Evolutionary conservation across 2,888 invertebrate species (phyloP).

Genomic region (Acanthosoma haemorrhoidale): DNA sequence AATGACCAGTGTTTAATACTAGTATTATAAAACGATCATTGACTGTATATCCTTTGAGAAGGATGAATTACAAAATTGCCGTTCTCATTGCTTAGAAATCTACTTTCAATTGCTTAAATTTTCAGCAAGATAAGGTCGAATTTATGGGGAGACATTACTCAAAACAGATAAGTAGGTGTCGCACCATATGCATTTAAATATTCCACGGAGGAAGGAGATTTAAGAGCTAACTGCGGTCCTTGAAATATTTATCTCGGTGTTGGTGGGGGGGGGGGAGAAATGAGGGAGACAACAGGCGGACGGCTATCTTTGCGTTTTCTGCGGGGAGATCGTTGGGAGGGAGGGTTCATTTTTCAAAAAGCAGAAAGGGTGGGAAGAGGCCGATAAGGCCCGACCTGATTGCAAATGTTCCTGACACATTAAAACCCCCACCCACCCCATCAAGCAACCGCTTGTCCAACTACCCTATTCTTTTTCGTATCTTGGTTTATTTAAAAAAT

Average conservation of each 20-base stretch:
- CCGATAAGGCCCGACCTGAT: not conserved
- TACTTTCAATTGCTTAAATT: not conserved
- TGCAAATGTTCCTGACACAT: constrained; percentile 8
- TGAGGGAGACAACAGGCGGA: constrained; percentile 14
- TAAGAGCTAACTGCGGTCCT: not conserved
- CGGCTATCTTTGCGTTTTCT: not conserved
- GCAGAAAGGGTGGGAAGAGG: constrained; percentile 8
- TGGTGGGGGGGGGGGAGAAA: not conserved
- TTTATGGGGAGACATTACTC: not conserved
- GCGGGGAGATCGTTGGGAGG: too few relatives aligned
- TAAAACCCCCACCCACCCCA: not conserved
- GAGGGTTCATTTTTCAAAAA: constrained; percentile 4
- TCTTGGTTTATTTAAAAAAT: too few relatives aligned
- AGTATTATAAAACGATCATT: too few relatives aligned
- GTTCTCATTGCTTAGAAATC: too few relatives aligned
- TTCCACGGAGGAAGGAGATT: not conserved
- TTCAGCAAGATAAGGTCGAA: not conserved
- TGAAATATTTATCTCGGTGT: not conserved
- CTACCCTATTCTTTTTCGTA: too few relatives aligned
- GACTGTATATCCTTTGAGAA: too few relatives aligned
- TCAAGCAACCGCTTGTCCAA: too few relatives aligned
- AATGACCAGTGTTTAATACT: too few relatives aligned
- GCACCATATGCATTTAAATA: not conserved
- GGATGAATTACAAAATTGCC: too few relatives aligned
- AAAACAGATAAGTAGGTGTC: not conserved